phyloP scores from a whole-genome alignment of 2,888 invertebrate genomes.

The Pammene aurita region DNA sequence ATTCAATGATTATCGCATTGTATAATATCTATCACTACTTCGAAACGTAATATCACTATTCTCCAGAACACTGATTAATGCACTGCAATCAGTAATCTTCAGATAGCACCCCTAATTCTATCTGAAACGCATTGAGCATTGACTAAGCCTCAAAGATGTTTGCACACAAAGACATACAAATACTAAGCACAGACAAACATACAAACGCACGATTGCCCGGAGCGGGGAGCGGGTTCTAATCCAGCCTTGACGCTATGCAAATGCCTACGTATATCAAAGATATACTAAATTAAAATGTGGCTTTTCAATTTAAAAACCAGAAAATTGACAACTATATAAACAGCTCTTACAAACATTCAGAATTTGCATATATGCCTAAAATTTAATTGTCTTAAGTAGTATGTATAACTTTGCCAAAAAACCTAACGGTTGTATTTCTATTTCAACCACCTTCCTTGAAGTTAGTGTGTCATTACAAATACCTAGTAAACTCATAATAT shows the following conservation, averaged over 20 bases:
- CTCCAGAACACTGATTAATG: slow-evolving; percentile 9
- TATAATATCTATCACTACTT: neutral
- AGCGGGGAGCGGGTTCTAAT: slow-evolving; percentile 27
- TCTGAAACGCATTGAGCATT: slow-evolving; percentile 17
- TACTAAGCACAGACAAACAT: slow-evolving; percentile 34
- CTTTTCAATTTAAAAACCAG: neutral
- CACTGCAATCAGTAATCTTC: slow-evolving; percentile 18
- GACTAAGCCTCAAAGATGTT: slow-evolving; percentile 35
- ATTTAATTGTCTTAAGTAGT: no score
- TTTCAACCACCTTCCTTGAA: no score
- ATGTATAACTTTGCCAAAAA: no score
- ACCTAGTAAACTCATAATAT: no score
- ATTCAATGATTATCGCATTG: neutral
- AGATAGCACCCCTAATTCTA: slow-evolving; percentile 10
- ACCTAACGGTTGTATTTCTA: no score
- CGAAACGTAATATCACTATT: slow-evolving; percentile 21
- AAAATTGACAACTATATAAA: no score
- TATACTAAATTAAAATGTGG: slow-evolving; percentile 7
- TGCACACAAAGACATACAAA: slow-evolving; percentile 28
- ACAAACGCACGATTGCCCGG: slow-evolving; percentile 31
- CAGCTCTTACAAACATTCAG: no score
- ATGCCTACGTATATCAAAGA: slow-evolving; percentile 26
- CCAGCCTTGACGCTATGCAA: slow-evolving; percentile 34
- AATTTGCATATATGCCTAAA: no score
- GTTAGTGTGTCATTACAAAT: no score